Evolutionary conservation across 2,797 vertebrate species (phyloP), one percentile per base, ranked within the genome.

Genomic region (Anguilla obscura): DNA sequence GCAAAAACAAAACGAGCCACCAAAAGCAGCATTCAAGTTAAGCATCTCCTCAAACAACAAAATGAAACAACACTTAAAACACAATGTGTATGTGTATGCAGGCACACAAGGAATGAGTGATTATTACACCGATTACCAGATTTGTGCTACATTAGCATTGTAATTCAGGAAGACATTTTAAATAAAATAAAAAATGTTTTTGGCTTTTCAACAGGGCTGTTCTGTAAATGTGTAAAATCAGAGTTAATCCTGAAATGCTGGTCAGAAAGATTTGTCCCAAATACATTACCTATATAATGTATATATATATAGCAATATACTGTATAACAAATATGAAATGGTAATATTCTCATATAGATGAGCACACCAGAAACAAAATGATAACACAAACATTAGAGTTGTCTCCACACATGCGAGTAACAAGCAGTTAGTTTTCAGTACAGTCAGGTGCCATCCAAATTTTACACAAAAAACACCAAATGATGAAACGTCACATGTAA

Each of bases 401-500:
- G 40, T n/a, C 79, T n/a, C 45, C 10, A 50, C 79, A 48, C 79
- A 82, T 48, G 45, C 45, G 4, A 82, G 79, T 50, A 50, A 50
- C 79, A 82, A 82, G 79, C 79, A 40, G 33, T 76, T 76, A 76
- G 74, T 76, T 40, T 40, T 3, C 30, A 76, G 63, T 60, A 89
- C 86, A 89, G 84, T 36, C 90, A 88, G 91, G 90, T 89, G 87
- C 48, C 36, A 74, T 60, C 52, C 76, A 36, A n/a, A 48, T 88
- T 2, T 50, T 86, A 71, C n/a, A 88, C 89, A 80, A 85, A 86
- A 89, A 88, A 92, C 87, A 90, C 87, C 71, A 86, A 74, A 48
- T 66, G 79, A 89, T 52, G 21, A 58, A 50, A 89, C 88, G 88
- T 48, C 79, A 58, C 69, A 80, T 80, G 76, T 85, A 63, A 71